Evolutionary conservation across 2,797 vertebrate genomes (phyloP).

Genomic region (Parauchenoglanis punctatus): DNA sequence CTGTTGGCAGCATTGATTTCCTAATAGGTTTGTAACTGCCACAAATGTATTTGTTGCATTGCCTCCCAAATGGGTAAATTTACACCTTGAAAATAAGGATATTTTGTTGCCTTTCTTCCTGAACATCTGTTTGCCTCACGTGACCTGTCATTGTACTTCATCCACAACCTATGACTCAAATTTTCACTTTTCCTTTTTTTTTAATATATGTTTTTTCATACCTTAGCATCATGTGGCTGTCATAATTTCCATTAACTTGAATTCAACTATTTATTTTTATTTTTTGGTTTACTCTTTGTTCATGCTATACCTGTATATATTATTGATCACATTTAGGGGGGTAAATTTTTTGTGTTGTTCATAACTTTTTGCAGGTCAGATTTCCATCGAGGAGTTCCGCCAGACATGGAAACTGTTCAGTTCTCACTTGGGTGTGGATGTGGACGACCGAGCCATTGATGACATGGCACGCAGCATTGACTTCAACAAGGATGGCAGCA

Average conservation of each 20-base stretch:
- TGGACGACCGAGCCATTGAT: constrained; percentile 80
- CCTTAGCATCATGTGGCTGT: not conserved
- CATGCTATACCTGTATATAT: not conserved
- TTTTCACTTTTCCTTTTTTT: not conserved
- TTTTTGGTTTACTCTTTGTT: not conserved
- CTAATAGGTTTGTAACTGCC: not conserved
- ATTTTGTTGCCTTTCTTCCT: not conserved
- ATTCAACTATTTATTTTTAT: not conserved
- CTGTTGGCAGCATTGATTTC: not conserved
- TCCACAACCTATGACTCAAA: not conserved
- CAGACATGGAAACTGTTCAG: constrained; percentile 92
- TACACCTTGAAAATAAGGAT: not conserved
- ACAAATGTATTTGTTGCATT: not conserved
- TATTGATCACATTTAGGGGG: not conserved
- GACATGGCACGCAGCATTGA: constrained; percentile 89
- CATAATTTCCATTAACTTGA: not conserved
- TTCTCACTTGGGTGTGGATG: constrained; percentile 80
- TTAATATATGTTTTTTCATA: not conserved
- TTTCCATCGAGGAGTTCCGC: constrained; percentile 92
- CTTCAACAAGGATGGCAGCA: constrained; percentile 93
- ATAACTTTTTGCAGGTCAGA: constrained; percentile 77
- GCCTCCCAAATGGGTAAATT: not conserved
- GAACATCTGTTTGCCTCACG: not conserved
- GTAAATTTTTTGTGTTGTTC: not conserved
- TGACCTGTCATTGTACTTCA: not conserved